Percentiles rank a stretch among this genome's conserved stretches.
Conservation (phyloP, 2,113 vertebrate genomes). For the Myrmecobius fasciatus region DNA sequence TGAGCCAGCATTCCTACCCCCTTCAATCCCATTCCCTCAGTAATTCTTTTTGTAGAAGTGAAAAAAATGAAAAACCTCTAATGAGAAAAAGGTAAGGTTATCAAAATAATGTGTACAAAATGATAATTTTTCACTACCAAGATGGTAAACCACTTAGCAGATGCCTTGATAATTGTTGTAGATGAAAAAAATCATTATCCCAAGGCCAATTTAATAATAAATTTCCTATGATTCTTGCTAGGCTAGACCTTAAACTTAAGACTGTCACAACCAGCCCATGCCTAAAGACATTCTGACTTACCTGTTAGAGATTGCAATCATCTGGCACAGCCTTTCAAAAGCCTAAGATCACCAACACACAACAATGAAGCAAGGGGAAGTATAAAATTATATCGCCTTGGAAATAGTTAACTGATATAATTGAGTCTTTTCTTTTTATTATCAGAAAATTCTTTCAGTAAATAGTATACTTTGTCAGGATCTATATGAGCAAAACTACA, state of each 20-base stretch:
- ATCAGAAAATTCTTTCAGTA: neutral
- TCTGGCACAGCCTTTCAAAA: neutral
- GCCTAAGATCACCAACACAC: neutral
- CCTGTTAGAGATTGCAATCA: neutral
- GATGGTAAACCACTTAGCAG: constrained; percentile 22
- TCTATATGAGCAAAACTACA: no score
- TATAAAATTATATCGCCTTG: neutral
- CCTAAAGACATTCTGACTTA: neutral
- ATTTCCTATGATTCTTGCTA: neutral
- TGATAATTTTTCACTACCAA: neutral
- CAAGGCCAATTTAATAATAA: neutral
- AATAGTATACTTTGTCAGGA: neutral
- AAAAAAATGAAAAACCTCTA: neutral
- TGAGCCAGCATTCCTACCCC: neutral
- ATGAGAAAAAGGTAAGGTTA: constrained; percentile 33
- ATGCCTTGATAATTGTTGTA: neutral
- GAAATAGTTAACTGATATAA: neutral
- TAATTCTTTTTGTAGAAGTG: constrained; percentile 34
- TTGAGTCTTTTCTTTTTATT: neutral
- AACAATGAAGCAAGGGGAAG: neutral
- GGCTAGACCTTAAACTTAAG: neutral
- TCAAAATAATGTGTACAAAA: neutral
- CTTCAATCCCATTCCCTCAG: neutral
- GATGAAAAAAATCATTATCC: neutral
- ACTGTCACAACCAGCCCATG: neutral